A percentile compares a stretch with the other conserved stretches of the same genome.
Conservation (phyloP, 2,113 vertebrate species). For the Muscicapa adusta region DNA sequence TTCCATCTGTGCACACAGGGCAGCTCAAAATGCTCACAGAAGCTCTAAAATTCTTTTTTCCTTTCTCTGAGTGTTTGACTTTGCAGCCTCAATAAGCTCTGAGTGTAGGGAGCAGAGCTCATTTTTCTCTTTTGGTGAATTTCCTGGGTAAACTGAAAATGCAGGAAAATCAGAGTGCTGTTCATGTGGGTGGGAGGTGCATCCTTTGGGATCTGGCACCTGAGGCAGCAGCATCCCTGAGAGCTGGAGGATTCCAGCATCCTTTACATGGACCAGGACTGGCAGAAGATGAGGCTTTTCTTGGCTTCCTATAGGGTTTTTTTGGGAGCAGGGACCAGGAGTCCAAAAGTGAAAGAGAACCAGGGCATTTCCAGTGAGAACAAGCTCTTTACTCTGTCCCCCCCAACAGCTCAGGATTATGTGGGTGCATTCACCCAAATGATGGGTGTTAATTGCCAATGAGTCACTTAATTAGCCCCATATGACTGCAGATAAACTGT, state of each 20-base stretch:
- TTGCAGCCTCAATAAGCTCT: background rate
- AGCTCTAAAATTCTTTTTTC: background rate
- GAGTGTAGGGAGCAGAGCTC: background rate
- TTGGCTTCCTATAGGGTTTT: background rate
- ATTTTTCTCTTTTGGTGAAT: background rate
- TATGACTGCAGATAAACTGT: background rate
- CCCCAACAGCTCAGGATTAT: background rate
- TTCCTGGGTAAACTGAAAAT: background rate
- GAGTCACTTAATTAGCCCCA: conserved; percentile 18
- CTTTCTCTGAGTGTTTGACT: background rate
- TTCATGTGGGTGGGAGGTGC: background rate
- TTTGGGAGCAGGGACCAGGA: background rate
- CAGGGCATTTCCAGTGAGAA: background rate
- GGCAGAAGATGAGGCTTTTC: background rate
- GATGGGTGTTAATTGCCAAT: background rate
- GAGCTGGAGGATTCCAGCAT: background rate
- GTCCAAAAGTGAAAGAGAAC: background rate
- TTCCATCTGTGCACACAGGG: background rate
- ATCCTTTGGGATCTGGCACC: background rate
- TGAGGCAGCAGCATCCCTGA: background rate
- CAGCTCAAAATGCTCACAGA: background rate
- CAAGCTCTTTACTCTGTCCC: background rate
- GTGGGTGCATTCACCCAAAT: background rate
- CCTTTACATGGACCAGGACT: background rate
- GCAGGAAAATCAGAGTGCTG: background rate